Evolutionary conservation across 1,140 invertebrate genomes (phyloP), one percentile per base, ranked within the genome.

Genomic region (Cyphomyrmex costatus): DNA sequence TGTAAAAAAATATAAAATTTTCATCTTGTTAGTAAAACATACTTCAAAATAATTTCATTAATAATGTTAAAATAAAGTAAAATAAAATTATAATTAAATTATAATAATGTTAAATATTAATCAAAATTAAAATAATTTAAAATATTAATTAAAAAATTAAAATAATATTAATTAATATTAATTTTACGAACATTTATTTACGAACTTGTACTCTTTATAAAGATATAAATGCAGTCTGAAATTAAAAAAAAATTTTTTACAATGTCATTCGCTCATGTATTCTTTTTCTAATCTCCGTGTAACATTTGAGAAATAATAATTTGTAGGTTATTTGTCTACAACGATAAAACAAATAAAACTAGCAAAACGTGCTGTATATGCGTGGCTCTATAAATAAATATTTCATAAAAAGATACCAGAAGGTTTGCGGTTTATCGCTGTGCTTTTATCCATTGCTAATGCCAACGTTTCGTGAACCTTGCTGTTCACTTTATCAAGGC

Each of bases 331-430:
- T 53, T 79, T 53, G 8, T 78, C 16, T 3, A 5, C 16, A 56
- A 33, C 16, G 24, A 71, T 82, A 70, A 80, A 7, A 30, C 10
- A 12, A 36, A 6, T 16, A 71, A 56, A 73, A 12, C 66, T 19
- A 58, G 2, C 0, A 19, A 46, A 8, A 66, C 7, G 8, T 19
- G 36, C 36, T 42, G 36, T 53, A 33, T 30, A 3, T 27, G 24
- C 53, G 46, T 1, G n/a, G 7, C 4, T 30, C 27, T 82, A 60
- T 80, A 82, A 70, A 70, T 82, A 46, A 58, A 71, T 82, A 6
- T 49, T 60, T 14, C 36, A 30, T 46, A 49, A 7, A n/a, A n/a
- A n/a, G n/a, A n/a, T n/a, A n/a, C n/a, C n/a, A n/a, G n/a, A n/a
- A n/a, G n/a, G n/a, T n/a, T n/a, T n/a, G n/a, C n/a, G n/a, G n/a